phyloP scores from a whole-genome alignment of 2,797 vertebrate species.

The Pangasius krempfi region DNA sequence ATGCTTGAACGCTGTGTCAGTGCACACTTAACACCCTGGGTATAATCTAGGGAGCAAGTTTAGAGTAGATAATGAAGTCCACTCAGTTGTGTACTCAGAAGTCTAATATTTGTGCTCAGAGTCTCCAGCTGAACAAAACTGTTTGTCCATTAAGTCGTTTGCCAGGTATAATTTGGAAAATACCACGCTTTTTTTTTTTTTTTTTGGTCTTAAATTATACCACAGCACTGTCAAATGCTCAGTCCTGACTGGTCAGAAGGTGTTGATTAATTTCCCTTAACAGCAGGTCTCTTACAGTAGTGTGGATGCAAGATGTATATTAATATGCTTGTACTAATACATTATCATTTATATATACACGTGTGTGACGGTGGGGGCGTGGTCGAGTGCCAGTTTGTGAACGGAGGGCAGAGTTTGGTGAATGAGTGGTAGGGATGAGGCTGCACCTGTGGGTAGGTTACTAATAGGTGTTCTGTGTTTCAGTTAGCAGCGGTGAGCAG shows the following conservation, averaged over 20 bases:
- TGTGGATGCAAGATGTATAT: neutral
- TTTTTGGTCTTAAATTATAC: neutral
- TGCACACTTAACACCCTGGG: neutral
- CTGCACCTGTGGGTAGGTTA: neutral
- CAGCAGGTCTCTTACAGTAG: neutral
- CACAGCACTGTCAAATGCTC: neutral
- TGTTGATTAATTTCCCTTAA: neutral
- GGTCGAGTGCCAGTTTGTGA: neutral
- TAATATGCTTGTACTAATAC: neutral
- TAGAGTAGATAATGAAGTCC: neutral
- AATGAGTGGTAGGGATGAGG: neutral
- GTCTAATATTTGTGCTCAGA: neutral
- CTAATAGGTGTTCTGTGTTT: neutral
- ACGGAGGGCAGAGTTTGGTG: neutral
- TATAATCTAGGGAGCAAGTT: neutral
- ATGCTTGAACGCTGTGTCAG: conserved; percentile 10
- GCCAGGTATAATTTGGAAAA: neutral
- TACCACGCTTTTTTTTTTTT: neutral
- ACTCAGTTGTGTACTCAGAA: neutral
- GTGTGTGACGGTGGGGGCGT: neutral
- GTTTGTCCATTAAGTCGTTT: neutral
- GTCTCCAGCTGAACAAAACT: neutral
- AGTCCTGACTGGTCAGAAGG: neutral
- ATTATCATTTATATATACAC: neutral
- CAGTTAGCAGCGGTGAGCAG: neutral